phyloP scores from a whole-genome alignment of 2,113 vertebrate genomes.

The Dolichallabes microphthalmus region DNA sequence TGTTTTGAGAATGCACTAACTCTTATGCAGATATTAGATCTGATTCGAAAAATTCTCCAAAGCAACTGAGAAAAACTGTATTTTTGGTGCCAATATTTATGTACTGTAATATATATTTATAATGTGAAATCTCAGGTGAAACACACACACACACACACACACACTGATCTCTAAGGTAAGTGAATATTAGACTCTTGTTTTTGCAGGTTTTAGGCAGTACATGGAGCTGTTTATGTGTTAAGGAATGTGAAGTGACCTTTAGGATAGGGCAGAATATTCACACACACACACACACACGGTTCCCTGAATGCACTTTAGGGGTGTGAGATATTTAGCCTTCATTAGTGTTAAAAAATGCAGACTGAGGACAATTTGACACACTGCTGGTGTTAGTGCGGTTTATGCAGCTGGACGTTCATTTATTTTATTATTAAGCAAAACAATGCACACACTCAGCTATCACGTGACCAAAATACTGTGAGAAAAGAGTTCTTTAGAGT shows the following conservation, averaged over 20 bases:
- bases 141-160: neutral
- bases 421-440: neutral
- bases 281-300: neutral
- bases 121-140: neutral
- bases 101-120: no score
- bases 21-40: no score
- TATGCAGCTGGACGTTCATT: neutral
- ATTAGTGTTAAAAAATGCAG: neutral
- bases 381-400: no score
- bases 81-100: no score
- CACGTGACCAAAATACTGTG: neutral
- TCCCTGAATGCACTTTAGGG: neutral
- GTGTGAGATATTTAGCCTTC: neutral
- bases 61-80: no score
- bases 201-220: neutral
- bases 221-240: constrained; percentile 1
- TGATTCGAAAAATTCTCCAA: no score
- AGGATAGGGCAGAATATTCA: neutral
- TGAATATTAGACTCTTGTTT: neutral
- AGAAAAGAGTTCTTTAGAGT: neutral
- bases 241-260: neutral
- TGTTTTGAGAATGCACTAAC: no score
- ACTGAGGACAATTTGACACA: neutral
- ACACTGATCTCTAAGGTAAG: neutral
- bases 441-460: no score